These are phyloP conservation scores for Lophura nycthemera DNA, from an alignment of 2,113 vertebrate species.

Conservation along the genomic window DNA sequence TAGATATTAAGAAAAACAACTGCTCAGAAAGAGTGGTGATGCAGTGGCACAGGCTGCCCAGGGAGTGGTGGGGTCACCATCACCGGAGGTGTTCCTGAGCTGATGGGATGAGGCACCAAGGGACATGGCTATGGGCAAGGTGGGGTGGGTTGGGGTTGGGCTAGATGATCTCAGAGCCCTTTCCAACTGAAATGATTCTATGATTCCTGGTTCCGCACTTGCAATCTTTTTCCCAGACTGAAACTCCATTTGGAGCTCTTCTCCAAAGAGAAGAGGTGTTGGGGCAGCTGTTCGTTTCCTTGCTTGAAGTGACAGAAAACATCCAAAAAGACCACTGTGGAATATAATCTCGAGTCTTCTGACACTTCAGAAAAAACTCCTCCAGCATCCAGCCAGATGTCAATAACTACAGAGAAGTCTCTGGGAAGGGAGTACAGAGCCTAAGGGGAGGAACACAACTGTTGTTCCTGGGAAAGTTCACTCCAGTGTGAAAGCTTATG, in stretches of 20 bases:
- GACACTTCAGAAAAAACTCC: neutral
- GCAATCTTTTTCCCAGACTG: neutral
- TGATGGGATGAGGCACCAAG: no score
- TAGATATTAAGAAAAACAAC: no score
- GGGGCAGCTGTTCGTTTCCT: neutral
- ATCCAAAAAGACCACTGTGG: rapidly evolving
- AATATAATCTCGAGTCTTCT: neutral
- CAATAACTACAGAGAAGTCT: neutral
- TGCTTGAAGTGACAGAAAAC: neutral
- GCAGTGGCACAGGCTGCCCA: no score
- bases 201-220: neutral
- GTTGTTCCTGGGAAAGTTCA: slow-evolving; percentile 9
- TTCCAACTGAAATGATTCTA: no score
- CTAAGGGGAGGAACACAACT: neutral
- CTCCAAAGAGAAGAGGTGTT: neutral
- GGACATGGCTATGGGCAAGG: no score
- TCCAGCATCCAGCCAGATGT: neutral
- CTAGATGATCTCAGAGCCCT: no score
- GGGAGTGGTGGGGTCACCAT: no score
- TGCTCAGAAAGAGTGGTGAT: no score
- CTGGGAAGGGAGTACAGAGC: neutral
- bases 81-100: no score
- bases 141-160: no score
- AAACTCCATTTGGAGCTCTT: neutral
- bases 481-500: slow-evolving; percentile 7